Evolutionary conservation across 2,888 invertebrate species (phyloP).

Genomic region (Pocota personata): DNA sequence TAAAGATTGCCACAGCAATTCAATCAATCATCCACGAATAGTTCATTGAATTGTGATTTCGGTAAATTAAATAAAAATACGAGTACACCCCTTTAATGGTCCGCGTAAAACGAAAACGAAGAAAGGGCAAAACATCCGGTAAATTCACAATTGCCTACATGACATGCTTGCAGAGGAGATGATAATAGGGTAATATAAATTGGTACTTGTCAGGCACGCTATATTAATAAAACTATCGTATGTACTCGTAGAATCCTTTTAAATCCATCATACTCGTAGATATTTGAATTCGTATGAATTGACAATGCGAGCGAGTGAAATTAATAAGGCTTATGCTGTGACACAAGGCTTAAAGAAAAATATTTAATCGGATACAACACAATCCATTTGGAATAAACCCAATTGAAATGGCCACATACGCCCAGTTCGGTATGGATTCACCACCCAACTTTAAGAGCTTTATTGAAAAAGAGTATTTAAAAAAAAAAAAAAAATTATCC

Average conservation of each 20-base stretch:
- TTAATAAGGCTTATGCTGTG: neutral
- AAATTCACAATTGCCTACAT: too few species aligned
- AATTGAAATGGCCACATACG: neutral
- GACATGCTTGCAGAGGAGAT: neutral
- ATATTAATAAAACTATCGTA: neutral
- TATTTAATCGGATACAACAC: neutral
- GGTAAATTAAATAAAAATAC: conserved; percentile 18
- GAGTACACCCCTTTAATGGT: too few species aligned
- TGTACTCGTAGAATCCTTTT: neutral
- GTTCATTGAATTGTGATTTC: conserved; percentile 33
- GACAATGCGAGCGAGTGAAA: neutral
- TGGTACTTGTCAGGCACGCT: neutral
- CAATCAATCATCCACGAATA: conserved; percentile 14
- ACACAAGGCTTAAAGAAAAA: neutral
- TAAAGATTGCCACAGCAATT: too few species aligned
- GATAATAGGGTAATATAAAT: neutral
- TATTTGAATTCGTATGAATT: neutral
- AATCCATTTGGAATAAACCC: neutral
- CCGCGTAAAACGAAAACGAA: too few species aligned
- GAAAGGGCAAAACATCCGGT: too few species aligned
- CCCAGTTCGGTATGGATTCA: neutral
- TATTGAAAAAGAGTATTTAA: neutral
- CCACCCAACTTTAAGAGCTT: neutral
- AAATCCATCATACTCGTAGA: neutral
- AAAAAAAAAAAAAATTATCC: neutral